Evolutionary conservation across 1,140 invertebrate genomes (phyloP), one percentile per base, ranked within the genome.

Genomic region (Subanguina moxae): DNA sequence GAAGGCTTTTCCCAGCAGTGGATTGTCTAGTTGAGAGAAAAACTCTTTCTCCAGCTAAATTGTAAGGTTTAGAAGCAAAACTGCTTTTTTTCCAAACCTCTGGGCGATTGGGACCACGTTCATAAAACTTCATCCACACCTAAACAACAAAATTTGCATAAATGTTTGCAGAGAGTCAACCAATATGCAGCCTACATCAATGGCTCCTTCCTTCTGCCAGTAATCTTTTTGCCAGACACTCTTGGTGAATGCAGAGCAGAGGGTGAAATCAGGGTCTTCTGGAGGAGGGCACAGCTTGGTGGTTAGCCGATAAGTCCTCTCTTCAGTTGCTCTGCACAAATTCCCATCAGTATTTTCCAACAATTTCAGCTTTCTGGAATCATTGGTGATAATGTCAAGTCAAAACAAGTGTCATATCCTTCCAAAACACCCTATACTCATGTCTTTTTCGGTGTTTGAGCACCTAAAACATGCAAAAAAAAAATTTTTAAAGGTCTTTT

Each of bases 191-290:
- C 32, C 11, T 38, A 38, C 77, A 68, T 82, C 80, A 1, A 82
- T 75, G 15, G 80, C 80, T n/a, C 80, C 80, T 28, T 82, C 72
- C 45, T 82, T 82, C 61, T 82, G 80, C 80, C 80, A 82, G 38
- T 82, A 82, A 38, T 82, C 80, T 56, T 82, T 82, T 70, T 82
- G 80, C 80, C 80, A 82, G 21, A 82, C 79, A 45, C 79, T 82
- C 62, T 81, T 81, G 1, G 80, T 74, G 58, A 81, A 81, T 0
- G 79, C 75, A 1, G 80, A 75, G 52, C 79, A 81, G 64, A 81
- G 68, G 0, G 80, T 82, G 68, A 82, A 82, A 59, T 82, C 70
- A 1, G 78, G 76, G 62, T 82, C 80, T 63, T 82, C 78, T n/a
- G 80, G 78, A 13, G 80, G 80, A 21, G 80, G 80, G 30, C 80